Conservation (phyloP, 2,113 vertebrate species). For the Rattus rattus region DNA sequence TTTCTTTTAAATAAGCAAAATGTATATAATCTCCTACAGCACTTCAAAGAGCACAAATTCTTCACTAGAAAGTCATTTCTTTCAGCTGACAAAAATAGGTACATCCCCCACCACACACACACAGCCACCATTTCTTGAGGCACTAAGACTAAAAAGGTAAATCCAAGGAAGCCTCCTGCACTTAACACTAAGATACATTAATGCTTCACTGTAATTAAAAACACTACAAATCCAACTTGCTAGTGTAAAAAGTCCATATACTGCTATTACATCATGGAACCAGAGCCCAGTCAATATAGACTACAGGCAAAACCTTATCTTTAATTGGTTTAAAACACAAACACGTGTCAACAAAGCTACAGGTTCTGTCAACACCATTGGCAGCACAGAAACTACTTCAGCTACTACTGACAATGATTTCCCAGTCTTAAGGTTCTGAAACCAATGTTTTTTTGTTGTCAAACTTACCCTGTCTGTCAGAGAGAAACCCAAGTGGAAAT, state of each 20-base stretch:
- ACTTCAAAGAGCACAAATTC: background rate
- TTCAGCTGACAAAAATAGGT: background rate
- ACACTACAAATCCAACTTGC: background rate
- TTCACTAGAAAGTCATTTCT: conserved; percentile 16
- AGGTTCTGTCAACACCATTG: background rate
- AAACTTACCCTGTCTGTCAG: background rate
- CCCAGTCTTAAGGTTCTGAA: background rate
- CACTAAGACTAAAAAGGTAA: background rate
- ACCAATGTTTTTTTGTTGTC: background rate
- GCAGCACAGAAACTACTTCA: background rate
- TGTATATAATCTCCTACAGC: background rate
- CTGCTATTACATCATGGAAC: background rate
- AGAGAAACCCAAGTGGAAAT: conserved; percentile 5
- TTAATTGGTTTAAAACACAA: conserved; percentile 27
- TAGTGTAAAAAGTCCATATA: background rate
- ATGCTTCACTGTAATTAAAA: conserved; percentile 31
- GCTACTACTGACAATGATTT: background rate
- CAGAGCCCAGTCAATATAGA: background rate
- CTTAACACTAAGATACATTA: background rate
- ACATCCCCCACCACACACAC: too few relatives aligned
- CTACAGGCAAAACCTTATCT: background rate
- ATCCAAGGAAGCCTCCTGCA: background rate
- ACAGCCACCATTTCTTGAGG: background rate
- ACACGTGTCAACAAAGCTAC: background rate
- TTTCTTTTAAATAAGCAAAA: background rate